Percentiles rank a stretch among this genome's conserved stretches.
These are phyloP conservation scores for Meleagris gallopavo DNA, from an alignment of 2,113 vertebrate species.

Conservation along the genomic window DNA sequence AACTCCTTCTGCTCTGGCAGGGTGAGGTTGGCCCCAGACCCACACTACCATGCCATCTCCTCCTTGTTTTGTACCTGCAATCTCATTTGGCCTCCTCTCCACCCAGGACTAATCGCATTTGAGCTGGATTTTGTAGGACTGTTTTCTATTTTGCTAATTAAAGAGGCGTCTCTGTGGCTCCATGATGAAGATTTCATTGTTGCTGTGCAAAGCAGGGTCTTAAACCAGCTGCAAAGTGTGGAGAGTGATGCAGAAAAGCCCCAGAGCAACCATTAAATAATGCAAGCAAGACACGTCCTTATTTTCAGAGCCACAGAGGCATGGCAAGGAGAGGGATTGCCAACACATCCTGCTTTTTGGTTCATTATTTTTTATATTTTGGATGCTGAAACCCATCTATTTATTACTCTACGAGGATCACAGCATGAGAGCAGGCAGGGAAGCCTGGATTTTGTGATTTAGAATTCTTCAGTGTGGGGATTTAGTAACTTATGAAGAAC, in stretches of 20 bases:
- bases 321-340: background rate
- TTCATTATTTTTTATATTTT: too few species aligned
- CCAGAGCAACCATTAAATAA: background rate
- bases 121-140: background rate
- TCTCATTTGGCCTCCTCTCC: slow-evolving; percentile 3
- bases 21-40: background rate
- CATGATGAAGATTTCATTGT: background rate
- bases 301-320: background rate
- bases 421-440: rapidly evolving
- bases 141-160: slow-evolving; percentile 24
- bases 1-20: background rate
- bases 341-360: background rate
- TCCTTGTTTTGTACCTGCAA: background rate
- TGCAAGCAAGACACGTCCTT: background rate
- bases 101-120: slow-evolving; percentile 40
- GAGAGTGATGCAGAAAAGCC: background rate
- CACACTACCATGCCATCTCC: background rate
- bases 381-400: rapidly evolving
- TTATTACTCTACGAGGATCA: background rate
- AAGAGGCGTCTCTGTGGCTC: slow-evolving; percentile 51
- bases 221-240: background rate
- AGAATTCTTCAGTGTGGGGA: rapidly evolving
- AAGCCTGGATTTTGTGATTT: rapidly evolving
- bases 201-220: background rate
- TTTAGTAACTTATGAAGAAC: background rate